These are phyloP conservation scores for Myrmecobius fasciatus DNA, from an alignment of 2,113 vertebrate species.

Conservation along the genomic window DNA sequence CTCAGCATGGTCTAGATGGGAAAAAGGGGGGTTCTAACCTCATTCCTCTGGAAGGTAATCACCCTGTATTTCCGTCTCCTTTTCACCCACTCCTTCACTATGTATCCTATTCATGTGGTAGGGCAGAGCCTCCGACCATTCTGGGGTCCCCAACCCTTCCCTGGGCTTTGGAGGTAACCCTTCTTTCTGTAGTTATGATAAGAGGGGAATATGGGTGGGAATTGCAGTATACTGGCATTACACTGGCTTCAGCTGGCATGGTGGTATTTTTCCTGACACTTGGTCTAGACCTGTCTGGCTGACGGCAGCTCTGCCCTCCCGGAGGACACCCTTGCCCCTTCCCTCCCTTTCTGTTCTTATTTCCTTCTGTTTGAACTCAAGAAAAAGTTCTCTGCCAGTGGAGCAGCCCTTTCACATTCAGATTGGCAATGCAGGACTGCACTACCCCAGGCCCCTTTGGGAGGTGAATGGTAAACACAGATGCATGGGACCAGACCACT, in stretches of 20 bases:
- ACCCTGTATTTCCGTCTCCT: constrained; percentile 74
- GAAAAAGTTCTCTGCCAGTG: constrained; percentile 31
- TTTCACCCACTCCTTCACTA: constrained; percentile 72
- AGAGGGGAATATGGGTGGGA: constrained; percentile 48
- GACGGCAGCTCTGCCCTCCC: constrained; percentile 81
- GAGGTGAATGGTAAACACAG: not conserved
- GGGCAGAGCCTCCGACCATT: constrained; percentile 80
- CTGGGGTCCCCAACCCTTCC: constrained; percentile 6
- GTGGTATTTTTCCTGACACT: constrained; percentile 4
- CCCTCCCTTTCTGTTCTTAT: constrained; percentile 74
- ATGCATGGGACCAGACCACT: not conserved
- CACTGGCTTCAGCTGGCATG: not conserved
- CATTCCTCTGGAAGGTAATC: constrained; percentile 99
- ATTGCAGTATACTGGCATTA: not conserved
- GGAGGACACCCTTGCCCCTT: constrained; percentile 50
- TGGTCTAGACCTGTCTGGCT: constrained; percentile 69
- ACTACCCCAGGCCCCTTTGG: constrained; percentile 32
- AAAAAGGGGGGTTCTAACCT: constrained; percentile 99
- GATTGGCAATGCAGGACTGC: constrained; percentile 78
- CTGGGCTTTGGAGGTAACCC: constrained; percentile 31
- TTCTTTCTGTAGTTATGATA: not conserved
- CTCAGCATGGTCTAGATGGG: constrained; percentile 99
- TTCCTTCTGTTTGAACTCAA: constrained; percentile 60
- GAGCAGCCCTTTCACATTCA: constrained; percentile 76
- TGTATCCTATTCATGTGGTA: constrained; percentile 73